phyloP scores from a whole-genome alignment of 2,113 vertebrate genomes.

The Engystomops pustulosus region DNA sequence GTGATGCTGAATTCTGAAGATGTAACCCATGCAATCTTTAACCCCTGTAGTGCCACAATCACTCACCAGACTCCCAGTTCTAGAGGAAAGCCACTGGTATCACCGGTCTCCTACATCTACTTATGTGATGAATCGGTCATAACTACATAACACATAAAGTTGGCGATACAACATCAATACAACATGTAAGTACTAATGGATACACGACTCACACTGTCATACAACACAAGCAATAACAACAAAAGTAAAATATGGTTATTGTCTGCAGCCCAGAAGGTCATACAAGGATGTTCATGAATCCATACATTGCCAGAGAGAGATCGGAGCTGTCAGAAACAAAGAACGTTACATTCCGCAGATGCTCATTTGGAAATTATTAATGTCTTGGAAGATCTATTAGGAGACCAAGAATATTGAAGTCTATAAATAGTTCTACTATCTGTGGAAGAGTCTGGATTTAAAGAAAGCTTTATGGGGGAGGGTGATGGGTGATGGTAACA shows the following conservation, averaged over 20 bases:
- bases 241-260: neutral
- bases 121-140: neutral
- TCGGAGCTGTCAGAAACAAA: constrained; percentile 15
- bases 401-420: too few relatives aligned
- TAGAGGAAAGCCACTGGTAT: too few relatives aligned
- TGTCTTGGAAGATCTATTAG: constrained; percentile 6
- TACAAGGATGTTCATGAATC: constrained; percentile 17
- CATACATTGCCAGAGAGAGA: neutral
- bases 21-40: too few relatives aligned
- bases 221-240: neutral
- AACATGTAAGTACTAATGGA: neutral
- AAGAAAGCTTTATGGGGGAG: neutral
- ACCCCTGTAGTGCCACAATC: too few relatives aligned
- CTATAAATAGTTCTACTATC: too few relatives aligned
- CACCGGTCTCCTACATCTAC: too few relatives aligned
- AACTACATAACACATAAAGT: neutral
- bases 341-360: constrained; percentile 14
- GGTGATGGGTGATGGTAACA: neutral
- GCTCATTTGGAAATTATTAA: constrained; percentile 35
- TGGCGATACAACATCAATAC: neutral
- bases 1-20: too few relatives aligned
- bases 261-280: constrained; percentile 6
- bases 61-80: too few relatives aligned
- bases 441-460: neutral
- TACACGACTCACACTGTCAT: neutral